Evolutionary conservation across 2,797 vertebrate species (phyloP), one percentile per base, ranked within the genome.

Genomic region (Cercopithecus petaurista): DNA sequence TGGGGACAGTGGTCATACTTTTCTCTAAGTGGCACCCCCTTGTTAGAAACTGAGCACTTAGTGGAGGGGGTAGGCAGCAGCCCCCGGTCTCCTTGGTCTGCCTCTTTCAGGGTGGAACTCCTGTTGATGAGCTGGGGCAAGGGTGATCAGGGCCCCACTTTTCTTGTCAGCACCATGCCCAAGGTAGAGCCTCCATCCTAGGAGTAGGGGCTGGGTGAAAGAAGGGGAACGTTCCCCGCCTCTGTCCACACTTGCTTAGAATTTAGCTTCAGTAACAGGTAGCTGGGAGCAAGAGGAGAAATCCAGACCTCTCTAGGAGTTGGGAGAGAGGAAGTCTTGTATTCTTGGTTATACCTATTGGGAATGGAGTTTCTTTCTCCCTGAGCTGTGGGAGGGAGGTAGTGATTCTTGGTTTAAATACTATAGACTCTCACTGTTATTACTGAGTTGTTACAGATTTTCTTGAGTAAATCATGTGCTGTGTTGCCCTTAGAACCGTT

Each of bases 401-500:
- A 39, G 17, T 36, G 52, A 14, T n/a, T 50, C 36, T 43, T 57
- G 67, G 75, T 59, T 96, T 73, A 82, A 2, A 59, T 72, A 85
- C 14, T 15, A 48, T 13, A 73, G 75, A 64, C 10, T 88, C 36
- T 80, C 36, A 7, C 67, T 70, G 0, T 96, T 89, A 39, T 75
- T 86, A 79, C 17, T 0, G 7, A 80, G 39, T 55, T 75, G 28
- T 70, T 72, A 72, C 0, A 83, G n/a, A n/a, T 85, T 88, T 95
- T 95, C 83, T 80, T 52, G 30, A 84, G n/a, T 87, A 84, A 94
- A n/a, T 61, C 15, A 72, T 79, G 91, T 88, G 50, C 48, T 64
- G 3, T 52, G 17, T 85, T 67, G 33, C 13, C 13, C 13, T 93
- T 80, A 59, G 41, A 57, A 67, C 39, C 33, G 33, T 93, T 92